These are phyloP conservation scores for Unio delphinus DNA, from an alignment of 2,888 invertebrate species.

Conservation along the genomic window DNA sequence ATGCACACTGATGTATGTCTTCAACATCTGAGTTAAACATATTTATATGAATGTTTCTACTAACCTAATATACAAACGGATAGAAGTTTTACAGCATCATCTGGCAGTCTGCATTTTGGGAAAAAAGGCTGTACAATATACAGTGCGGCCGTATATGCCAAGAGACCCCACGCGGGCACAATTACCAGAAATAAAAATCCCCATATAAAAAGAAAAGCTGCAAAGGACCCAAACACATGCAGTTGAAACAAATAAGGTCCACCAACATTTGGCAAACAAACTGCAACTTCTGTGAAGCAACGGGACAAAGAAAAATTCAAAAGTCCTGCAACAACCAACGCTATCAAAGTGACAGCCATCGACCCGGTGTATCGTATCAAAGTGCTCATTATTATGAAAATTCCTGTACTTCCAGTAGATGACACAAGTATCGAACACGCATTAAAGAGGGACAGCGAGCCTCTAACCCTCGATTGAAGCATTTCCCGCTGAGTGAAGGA, in stretches of 20 bases:
- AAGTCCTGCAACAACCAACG: slow-evolving; percentile 41
- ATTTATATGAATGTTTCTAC: slow-evolving; percentile 4
- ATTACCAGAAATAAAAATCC: slow-evolving; percentile 44
- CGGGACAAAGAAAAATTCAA: slow-evolving; percentile 39
- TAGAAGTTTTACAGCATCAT: slow-evolving; percentile 36
- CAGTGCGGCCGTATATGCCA: slow-evolving; percentile 37
- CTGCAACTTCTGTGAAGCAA: slow-evolving; percentile 43
- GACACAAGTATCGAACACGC: slow-evolving; percentile 33
- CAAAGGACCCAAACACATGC: slow-evolving; percentile 39
- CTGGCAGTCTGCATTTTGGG: slow-evolving; percentile 36
- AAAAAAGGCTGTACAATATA: slow-evolving; percentile 42
- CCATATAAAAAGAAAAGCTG: slow-evolving; percentile 50
- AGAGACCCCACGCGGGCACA: slow-evolving; percentile 42
- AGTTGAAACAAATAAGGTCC: slow-evolving; percentile 49
- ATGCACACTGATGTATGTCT: no score
- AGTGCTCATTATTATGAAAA: slow-evolving; percentile 47
- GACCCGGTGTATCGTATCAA: slow-evolving; percentile 40
- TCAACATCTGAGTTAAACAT: neutral
- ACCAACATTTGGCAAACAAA: slow-evolving; percentile 42
- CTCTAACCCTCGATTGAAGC: no score
- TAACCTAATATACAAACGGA: slow-evolving; percentile 43
- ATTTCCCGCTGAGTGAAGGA: no score
- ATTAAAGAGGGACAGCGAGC: slow-evolving; percentile 16
- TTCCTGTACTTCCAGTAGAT: slow-evolving; percentile 40
- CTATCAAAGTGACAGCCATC: slow-evolving; percentile 39